A percentile compares a stretch with the other conserved stretches of the same genome.
These are phyloP conservation scores for Grapholita molesta DNA, from an alignment of 1,140 invertebrate species.

Conservation along the genomic window DNA sequence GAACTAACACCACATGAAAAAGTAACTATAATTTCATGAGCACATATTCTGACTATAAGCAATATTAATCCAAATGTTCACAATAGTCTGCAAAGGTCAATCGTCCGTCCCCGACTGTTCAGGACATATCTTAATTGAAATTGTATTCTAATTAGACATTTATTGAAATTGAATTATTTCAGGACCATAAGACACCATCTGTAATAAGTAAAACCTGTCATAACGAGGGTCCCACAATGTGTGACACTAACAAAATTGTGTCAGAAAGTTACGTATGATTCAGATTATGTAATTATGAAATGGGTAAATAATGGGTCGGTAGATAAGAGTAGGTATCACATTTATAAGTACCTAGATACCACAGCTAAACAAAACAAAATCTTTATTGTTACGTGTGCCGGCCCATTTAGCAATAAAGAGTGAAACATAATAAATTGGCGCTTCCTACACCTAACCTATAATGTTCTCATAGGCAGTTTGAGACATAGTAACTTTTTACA, in stretches of 20 bases:
- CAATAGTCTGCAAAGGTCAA: background rate
- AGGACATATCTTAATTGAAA: background rate
- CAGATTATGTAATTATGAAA: too few species aligned
- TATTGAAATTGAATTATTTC: too few species aligned
- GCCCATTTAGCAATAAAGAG: background rate
- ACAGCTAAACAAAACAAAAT: background rate
- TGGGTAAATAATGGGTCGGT: too few species aligned
- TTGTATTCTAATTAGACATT: background rate
- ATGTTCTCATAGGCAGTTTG: background rate
- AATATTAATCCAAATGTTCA: background rate
- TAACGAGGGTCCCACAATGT: too few species aligned
- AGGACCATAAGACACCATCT: too few species aligned
- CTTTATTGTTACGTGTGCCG: too few species aligned
- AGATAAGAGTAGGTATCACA: too few species aligned
- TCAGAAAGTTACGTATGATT: too few species aligned
- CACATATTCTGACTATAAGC: background rate
- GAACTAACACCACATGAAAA: background rate
- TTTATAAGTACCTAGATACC: too few species aligned
- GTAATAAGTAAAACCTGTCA: too few species aligned
- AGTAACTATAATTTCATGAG: background rate
- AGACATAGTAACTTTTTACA: background rate
- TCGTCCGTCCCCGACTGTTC: background rate
- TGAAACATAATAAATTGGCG: background rate
- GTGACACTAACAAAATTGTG: too few species aligned
- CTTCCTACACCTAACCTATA: background rate